These are phyloP conservation scores for Acrobasis consociella DNA, from an alignment of 2,888 invertebrate genomes.

Conservation along the genomic window DNA sequence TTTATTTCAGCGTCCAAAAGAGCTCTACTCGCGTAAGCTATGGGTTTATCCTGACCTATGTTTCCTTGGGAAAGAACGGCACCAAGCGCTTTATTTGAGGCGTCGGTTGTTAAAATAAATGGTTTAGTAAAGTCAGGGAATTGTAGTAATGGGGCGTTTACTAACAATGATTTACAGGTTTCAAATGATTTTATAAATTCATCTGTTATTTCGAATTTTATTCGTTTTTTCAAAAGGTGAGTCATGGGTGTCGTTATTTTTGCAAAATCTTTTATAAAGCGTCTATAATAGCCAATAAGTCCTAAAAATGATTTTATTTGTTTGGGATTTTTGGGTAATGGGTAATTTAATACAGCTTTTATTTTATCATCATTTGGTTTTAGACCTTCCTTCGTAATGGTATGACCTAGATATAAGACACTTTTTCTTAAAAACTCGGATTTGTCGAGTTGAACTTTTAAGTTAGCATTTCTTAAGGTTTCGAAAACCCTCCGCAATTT, in stretches of 20 bases:
- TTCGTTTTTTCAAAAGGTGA: too few species aligned
- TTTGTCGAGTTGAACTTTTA: slow-evolving; percentile 38
- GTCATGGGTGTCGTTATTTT: slow-evolving; percentile 37
- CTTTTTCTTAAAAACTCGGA: slow-evolving; percentile 38
- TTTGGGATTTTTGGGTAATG: slow-evolving; percentile 34
- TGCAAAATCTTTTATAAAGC: slow-evolving; percentile 45
- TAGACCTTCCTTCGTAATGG: slow-evolving; percentile 37
- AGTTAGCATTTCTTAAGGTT: slow-evolving; percentile 31
- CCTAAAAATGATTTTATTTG: slow-evolving; percentile 50
- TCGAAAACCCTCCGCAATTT: slow-evolving; percentile 36
- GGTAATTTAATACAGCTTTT: slow-evolving; percentile 35
- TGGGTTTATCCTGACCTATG: neutral
- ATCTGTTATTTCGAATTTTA: neutral
- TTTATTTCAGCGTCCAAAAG: neutral
- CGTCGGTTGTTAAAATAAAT: neutral
- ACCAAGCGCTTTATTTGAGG: too few species aligned
- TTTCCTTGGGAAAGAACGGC: neutral
- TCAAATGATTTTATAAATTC: neutral
- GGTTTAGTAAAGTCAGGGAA: neutral
- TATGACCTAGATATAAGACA: slow-evolving; percentile 44
- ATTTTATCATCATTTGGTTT: slow-evolving; percentile 43
- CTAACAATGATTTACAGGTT: neutral
- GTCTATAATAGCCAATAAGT: slow-evolving; percentile 48
- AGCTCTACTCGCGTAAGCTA: neutral
- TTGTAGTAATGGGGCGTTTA: neutral